Evolutionary conservation across 2,797 vertebrate species (phyloP), one percentile per base, ranked within the genome.

Genomic region (Melanotaenia nigrans): DNA sequence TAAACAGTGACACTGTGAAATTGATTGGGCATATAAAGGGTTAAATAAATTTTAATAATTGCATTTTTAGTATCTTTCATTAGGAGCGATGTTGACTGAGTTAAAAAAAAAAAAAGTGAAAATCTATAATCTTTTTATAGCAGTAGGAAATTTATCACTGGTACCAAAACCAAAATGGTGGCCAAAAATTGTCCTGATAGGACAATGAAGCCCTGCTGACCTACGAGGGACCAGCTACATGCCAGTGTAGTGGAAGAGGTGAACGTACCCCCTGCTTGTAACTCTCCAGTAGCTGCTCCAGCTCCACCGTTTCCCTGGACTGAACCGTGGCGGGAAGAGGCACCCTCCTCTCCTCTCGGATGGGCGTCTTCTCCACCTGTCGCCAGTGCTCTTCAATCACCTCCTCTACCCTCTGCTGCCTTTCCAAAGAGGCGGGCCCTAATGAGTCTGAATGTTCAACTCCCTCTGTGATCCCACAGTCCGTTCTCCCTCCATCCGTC

Each of bases 331-430:
- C 38, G 18, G 94, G 87, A 63, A 96, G 83, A 1, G 94, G 90
- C 12, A 95, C 91, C 73, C 93, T 89, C 77, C 92, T 90, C 82
- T 95, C 95, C 1, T 95, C 94, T 45, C 95, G 84, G 36, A 95
- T 89, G 18, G 94, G 95, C 0, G 95, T 95, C 75, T 92, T 94
- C 89, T 96, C 95, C 78, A 96, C 95, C 87, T 95, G 94, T 68
- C 94, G 92, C 95, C 95, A 96, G 82, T 91, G 95, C 79, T 95
- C 92, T 73, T 96, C 95, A 2, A 96, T 96, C 71, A 92, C 94
- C 56, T 95, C 94, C 84, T 95, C 94, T 76, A 95, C 90, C 66
- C 79, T 91, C 90, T 94, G 93, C 78, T 94, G 93, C 60, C 63
- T 89, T 63, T 94, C 94, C 49, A 72, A 3, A 6, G 88, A 79